Conservation (phyloP, 2,113 vertebrate genomes). For the Oryzias javanicus region DNA sequence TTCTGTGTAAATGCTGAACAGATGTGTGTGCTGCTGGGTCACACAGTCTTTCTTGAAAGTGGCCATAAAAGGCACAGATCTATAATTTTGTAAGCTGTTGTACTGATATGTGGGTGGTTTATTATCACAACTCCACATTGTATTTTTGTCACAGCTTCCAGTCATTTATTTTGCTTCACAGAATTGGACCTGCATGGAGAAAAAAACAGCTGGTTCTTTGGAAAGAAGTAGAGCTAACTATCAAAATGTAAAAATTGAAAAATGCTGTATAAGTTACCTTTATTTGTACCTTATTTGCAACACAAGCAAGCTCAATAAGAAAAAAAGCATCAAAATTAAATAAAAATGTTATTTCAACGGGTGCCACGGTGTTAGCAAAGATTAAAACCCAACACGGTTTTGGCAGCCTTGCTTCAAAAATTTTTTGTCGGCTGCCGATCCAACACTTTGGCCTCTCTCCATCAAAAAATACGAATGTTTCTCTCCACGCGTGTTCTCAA, state of each 20-base stretch:
- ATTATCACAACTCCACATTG: too few species aligned
- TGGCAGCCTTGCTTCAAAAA: slow-evolving; percentile 49
- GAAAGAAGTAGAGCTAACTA: too few species aligned
- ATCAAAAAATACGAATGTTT: slow-evolving; percentile 37
- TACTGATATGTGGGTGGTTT: neutral
- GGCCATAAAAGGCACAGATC: neutral
- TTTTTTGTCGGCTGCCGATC: slow-evolving; percentile 52
- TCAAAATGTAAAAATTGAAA: too few species aligned
- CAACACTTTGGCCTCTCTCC: slow-evolving; percentile 28
- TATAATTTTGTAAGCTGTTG: neutral
- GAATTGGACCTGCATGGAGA: too few species aligned
- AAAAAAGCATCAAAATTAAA: slow-evolving; percentile 16
- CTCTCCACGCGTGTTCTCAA: slow-evolving; percentile 30
- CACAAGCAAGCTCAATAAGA: slow-evolving; percentile 28
- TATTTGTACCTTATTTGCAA: slow-evolving; percentile 14
- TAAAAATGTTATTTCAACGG: slow-evolving; percentile 46
- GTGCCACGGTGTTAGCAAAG: slow-evolving; percentile 47
- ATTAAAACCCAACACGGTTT: slow-evolving; percentile 58
- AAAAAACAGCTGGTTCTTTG: too few species aligned
- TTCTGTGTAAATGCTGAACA: neutral
- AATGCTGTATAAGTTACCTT: too few species aligned
- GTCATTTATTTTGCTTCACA: too few species aligned
- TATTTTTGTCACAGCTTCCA: too few species aligned
- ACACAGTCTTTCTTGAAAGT: neutral
- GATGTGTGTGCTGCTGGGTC: neutral